phyloP scores from a whole-genome alignment of 2,797 vertebrate species.

The Molothrus aeneus region DNA sequence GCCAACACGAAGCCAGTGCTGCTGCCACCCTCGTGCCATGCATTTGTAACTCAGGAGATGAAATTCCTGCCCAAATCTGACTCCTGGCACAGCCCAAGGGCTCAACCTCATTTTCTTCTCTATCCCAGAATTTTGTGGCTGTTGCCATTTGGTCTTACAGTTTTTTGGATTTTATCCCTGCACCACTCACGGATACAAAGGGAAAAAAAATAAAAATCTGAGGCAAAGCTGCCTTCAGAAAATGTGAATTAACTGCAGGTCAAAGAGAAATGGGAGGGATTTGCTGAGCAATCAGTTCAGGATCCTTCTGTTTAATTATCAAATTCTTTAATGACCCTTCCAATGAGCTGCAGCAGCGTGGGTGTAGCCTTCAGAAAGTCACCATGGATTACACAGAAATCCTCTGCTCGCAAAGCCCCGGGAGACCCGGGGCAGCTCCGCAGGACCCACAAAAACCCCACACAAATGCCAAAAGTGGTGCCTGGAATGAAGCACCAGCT shows the following conservation, averaged over 20 bases:
- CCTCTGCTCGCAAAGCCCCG: background rate
- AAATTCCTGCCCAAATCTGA: background rate
- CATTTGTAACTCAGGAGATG: rapidly evolving
- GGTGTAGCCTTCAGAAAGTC: background rate
- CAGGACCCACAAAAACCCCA: background rate
- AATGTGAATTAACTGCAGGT: background rate
- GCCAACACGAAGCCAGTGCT: rapidly evolving
- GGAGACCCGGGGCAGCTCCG: background rate
- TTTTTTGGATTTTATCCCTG: background rate
- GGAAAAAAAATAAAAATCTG: background rate
- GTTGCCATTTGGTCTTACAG: background rate
- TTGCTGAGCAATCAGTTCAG: background rate
- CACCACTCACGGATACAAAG: background rate
- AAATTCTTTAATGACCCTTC: background rate
- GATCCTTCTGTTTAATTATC: background rate
- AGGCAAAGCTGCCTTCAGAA: background rate
- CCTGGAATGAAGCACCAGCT: background rate
- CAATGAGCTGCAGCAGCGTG: background rate
- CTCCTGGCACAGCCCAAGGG: background rate
- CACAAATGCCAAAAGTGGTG: rapidly evolving
- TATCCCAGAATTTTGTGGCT: background rate
- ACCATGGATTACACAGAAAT: background rate
- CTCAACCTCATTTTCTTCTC: background rate
- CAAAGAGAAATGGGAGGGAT: background rate
- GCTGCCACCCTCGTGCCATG: rapidly evolving